These are phyloP conservation scores for Corvus moneduloides DNA, from an alignment of 2,113 vertebrate species.

Conservation along the genomic window DNA sequence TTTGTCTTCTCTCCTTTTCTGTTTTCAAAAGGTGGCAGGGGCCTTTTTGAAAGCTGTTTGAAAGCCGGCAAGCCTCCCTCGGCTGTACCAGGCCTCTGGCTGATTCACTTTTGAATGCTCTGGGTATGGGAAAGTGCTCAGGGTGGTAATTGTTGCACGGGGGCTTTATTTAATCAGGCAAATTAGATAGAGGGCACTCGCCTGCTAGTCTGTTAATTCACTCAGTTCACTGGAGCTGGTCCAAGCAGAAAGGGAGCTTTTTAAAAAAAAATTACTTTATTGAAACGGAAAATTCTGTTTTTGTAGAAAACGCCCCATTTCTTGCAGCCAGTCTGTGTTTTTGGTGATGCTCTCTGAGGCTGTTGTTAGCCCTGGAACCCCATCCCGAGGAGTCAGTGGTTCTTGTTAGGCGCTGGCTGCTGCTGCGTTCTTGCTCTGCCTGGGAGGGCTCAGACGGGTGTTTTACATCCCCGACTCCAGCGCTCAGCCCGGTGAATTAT, in stretches of 20 bases:
- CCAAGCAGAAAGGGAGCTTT: background rate
- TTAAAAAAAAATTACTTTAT: background rate
- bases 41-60: background rate
- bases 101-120: background rate
- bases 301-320: background rate
- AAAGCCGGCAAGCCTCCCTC: background rate
- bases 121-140: background rate
- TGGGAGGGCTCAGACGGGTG: slow-evolving; percentile 40
- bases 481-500: slow-evolving; percentile 39
- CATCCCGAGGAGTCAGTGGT: background rate
- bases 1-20: background rate
- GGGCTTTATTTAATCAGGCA: background rate
- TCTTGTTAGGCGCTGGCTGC: background rate
- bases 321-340: background rate
- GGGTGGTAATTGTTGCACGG: background rate
- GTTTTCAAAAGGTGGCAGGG: background rate
- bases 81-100: background rate
- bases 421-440: background rate
- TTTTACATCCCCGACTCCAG: slow-evolving; percentile 51
- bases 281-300: background rate
- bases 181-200: background rate
- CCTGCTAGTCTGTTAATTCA: background rate
- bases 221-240: background rate
- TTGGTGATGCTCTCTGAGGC: background rate
- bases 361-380: background rate